These are phyloP conservation scores for Catharus fuscescens DNA, from an alignment of 2,113 vertebrate species.

Conservation along the genomic window DNA sequence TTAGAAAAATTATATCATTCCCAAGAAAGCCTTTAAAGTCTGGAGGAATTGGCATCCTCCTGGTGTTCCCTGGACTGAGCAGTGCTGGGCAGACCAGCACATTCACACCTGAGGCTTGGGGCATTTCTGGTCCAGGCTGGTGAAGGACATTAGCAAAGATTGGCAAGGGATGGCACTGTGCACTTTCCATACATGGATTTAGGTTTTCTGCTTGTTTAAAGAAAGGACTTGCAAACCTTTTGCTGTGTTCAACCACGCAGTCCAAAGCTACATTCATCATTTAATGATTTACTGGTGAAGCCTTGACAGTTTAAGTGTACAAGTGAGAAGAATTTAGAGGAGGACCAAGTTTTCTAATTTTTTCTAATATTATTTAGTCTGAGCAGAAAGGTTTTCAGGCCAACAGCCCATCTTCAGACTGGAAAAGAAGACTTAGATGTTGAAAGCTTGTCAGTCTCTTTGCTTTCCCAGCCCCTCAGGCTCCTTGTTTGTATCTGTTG, in stretches of 20 bases:
- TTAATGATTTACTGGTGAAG: neutral
- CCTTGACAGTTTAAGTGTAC: neutral
- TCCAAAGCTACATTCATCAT: neutral
- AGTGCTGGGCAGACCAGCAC: neutral
- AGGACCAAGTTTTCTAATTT: neutral
- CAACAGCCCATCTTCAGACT: conserved; percentile 7
- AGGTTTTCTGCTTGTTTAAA: neutral
- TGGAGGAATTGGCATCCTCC: neutral
- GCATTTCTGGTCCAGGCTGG: neutral
- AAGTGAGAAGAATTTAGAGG: neutral
- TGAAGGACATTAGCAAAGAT: neutral
- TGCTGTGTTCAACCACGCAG: neutral
- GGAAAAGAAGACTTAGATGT: conserved; percentile 17
- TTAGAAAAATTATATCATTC: neutral
- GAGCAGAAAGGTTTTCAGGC: neutral
- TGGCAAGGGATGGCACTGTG: neutral
- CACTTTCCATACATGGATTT: neutral
- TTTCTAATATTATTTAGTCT: conserved; percentile 28
- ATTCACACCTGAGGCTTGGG: neutral
- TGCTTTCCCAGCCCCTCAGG: neutral
- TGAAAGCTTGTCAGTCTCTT: conserved; percentile 3
- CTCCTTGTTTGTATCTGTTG: conserved; percentile 49
- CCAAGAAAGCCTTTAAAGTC: neutral
- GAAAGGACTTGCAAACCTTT: neutral
- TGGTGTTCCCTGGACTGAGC: neutral